Evolutionary conservation across 1,140 invertebrate genomes (phyloP).

Genomic region (Eriocheir sinensis): DNA sequence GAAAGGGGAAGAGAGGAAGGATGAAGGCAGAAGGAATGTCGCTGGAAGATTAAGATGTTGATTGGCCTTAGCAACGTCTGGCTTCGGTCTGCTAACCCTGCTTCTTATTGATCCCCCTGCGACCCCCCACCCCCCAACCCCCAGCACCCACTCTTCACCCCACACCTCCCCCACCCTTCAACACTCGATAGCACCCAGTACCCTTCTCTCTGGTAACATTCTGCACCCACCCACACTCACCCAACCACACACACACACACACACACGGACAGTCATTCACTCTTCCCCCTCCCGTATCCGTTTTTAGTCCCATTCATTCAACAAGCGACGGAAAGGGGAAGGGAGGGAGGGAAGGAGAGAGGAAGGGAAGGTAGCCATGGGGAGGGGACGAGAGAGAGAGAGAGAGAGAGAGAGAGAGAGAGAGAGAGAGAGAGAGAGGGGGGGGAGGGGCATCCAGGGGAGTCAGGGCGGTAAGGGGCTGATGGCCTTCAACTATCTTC

Average conservation of each 20-base stretch:
- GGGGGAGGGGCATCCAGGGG: too few relatives aligned
- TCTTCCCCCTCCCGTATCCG: background rate
- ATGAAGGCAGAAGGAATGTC: background rate
- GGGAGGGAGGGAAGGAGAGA: background rate
- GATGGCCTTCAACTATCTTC: background rate
- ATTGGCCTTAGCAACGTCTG: background rate
- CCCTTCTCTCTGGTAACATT: background rate
- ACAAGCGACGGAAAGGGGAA: background rate
- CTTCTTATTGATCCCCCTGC: conserved; percentile 31
- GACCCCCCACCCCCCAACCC: background rate
- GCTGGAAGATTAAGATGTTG: too few relatives aligned
- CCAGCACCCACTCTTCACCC: too few relatives aligned
- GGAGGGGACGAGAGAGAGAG: background rate
- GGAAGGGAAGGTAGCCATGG: background rate
- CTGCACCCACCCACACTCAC: background rate
- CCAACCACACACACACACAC: conserved; percentile 45
- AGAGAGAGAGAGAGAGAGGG: conserved; percentile 37
- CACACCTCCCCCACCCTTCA: background rate
- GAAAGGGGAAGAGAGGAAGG: background rate
- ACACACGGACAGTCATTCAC: background rate
- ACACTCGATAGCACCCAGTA: background rate
- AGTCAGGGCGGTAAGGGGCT: background rate
- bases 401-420: conserved; percentile 28
- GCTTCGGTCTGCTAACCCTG: too few relatives aligned
- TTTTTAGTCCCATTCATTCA: background rate